Base-by-base conservation (phyloP, 2,888 invertebrate genomes). In the Limnephilus marmoratus region DNA sequence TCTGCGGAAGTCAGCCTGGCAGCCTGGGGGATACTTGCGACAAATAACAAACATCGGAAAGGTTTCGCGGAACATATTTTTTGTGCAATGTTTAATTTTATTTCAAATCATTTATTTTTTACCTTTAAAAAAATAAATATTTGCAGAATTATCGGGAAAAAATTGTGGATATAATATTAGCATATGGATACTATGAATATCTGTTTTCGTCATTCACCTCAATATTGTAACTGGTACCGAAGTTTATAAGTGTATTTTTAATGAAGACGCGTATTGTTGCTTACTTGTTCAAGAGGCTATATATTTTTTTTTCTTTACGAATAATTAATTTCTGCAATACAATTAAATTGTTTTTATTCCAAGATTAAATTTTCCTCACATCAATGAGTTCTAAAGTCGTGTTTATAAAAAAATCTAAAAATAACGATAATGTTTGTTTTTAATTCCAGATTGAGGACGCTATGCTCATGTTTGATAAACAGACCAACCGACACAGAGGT, bases 401-500 rank as follows among this genome's bases (percentile, higher is more conserved):
- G 18, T 86, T n/a, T 49, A n/a, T 53, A 49, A 41, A 18, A n/a
- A n/a, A 18, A 34, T 37, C 24, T 9, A 18, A 13, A 82, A 49
- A 31, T 53, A 87, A 49, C 87, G 45, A 81, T 87, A 34, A 83
- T 91, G 94, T 93, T 95, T 95, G 3, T 96, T 94, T 95, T 95
- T 96, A 96, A 96, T 98, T 98, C 94, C 98, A 99, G 99, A 99
- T 99, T 96, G 99, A 99, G 96, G 99, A 99, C 96, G 99, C 99
- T 95, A 99, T 99, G 99, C 97, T 99, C 96, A 99, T 99, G 99
- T 99, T 99, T 97, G 99, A 99, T 97, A 99, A 99, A 97, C 99
- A 99, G 96, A 99, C 99, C 95, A 99, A 99, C 97, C 98, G 99
- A 97, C 99, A 99, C 97, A 98, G 99, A 98, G 98, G 98, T 98